phyloP scores from a whole-genome alignment of 1,140 invertebrate genomes.

The Hypsibius dujardini region DNA sequence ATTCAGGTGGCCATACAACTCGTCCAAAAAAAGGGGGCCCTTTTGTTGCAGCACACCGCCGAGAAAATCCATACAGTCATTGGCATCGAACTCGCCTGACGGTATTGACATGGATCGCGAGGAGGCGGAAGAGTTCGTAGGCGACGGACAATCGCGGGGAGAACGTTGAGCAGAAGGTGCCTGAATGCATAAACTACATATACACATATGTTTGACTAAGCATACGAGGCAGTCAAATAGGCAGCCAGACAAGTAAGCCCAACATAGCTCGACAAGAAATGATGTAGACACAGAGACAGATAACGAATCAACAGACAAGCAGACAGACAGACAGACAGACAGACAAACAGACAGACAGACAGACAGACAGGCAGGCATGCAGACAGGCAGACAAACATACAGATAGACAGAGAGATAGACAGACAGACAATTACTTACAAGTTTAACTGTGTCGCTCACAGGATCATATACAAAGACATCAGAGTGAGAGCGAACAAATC shows the following conservation, averaged over 20 bases:
- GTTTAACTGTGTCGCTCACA: conserved; percentile 2
- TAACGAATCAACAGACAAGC: no score
- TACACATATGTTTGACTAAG: no score
- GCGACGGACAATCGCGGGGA: conserved; percentile 11
- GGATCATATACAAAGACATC: not conserved
- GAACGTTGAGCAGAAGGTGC: not conserved
- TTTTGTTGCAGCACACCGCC: not conserved
- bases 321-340: no score
- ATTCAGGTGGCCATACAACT: conserved; percentile 14
- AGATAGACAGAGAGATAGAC: no score
- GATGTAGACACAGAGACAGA: no score
- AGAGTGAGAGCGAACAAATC: not conserved
- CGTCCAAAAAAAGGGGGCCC: conserved; percentile 12
- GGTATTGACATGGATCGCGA: not conserved
- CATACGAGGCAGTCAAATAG: no score
- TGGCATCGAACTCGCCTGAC: not conserved
- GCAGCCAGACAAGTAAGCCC: no score
- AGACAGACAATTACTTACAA: not conserved
- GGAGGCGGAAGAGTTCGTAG: not conserved
- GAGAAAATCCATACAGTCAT: conserved; percentile 3
- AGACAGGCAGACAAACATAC: no score
- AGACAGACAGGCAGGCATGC: no score
- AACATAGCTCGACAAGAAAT: no score
- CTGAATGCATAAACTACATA: no score
- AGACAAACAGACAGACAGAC: no score